Evolutionary conservation across 2,113 vertebrate genomes (phyloP).

Genomic region (Noturus placidus): DNA sequence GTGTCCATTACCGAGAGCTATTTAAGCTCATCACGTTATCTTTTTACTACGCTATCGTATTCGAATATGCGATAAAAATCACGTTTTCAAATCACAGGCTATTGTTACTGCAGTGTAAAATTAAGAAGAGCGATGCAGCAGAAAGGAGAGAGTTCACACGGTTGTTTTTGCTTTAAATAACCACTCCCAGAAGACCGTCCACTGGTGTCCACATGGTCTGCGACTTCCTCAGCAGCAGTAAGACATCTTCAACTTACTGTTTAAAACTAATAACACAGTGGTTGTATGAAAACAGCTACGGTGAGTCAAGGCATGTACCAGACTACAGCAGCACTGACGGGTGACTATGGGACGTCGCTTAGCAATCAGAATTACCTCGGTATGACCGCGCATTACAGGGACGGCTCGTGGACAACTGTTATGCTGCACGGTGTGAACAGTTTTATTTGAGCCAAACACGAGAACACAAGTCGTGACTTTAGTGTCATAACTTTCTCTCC

Average conservation of each 20-base stretch:
- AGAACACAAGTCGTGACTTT: background rate
- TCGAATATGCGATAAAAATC: too few species aligned
- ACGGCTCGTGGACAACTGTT: background rate
- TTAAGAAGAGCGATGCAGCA: background rate
- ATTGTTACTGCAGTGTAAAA: background rate
- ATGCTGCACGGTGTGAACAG: background rate
- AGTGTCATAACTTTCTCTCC: too few species aligned
- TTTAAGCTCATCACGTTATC: background rate
- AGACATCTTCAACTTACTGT: background rate
- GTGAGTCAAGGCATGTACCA: background rate
- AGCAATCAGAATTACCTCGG: background rate
- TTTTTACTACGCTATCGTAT: too few species aligned
- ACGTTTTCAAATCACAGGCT: background rate
- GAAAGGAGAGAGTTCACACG: background rate
- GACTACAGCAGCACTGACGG: background rate
- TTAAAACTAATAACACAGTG: too few species aligned
- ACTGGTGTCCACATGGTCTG: background rate
- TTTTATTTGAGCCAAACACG: too few species aligned
- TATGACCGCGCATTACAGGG: background rate
- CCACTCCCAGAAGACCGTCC: background rate
- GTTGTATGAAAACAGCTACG: background rate
- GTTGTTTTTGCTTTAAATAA: background rate
- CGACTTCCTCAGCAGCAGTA: background rate
- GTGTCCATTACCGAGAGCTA: background rate
- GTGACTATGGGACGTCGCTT: background rate